phyloP scores from a whole-genome alignment of 2,113 vertebrate genomes.

The Chaetura pelagica region DNA sequence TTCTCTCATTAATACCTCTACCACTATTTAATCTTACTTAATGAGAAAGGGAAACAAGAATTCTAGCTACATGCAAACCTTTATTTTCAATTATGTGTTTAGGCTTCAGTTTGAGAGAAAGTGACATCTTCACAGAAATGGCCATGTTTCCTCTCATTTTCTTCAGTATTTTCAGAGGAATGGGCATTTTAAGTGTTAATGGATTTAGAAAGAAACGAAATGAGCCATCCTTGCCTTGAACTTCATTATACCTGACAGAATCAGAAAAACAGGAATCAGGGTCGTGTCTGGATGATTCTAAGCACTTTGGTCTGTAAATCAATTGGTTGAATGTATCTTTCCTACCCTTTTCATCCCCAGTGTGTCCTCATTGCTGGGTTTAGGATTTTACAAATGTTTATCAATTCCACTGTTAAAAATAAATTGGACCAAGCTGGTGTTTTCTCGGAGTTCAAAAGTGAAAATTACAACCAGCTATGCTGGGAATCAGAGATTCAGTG shows the following conservation, averaged over 20 bases:
- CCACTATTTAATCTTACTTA: not conserved
- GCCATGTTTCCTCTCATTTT: not conserved
- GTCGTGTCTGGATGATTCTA: not conserved
- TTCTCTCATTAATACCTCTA: not conserved
- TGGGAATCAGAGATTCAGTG: not conserved
- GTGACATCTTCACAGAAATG: not conserved
- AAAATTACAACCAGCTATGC: slow-evolving; percentile 28
- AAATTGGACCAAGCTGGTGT: not conserved
- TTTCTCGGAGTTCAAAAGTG: slow-evolving; percentile 33
- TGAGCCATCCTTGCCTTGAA: not conserved
- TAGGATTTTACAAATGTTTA: slow-evolving; percentile 18
- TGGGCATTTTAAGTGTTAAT: not conserved
- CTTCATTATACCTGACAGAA: not conserved
- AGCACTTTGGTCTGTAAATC: not conserved
- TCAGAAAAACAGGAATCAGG: not conserved
- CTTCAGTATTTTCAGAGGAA: not conserved
- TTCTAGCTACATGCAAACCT: not conserved
- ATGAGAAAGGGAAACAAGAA: not conserved
- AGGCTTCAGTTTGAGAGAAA: not conserved
- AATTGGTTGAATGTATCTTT: not conserved
- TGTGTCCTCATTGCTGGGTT: not conserved
- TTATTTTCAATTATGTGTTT: no score
- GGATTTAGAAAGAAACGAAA: not conserved
- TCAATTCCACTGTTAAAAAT: not conserved
- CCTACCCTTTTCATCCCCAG: not conserved